These are phyloP conservation scores for Halictus quadricinctus DNA, from an alignment of 2,888 invertebrate species.

Conservation along the genomic window DNA sequence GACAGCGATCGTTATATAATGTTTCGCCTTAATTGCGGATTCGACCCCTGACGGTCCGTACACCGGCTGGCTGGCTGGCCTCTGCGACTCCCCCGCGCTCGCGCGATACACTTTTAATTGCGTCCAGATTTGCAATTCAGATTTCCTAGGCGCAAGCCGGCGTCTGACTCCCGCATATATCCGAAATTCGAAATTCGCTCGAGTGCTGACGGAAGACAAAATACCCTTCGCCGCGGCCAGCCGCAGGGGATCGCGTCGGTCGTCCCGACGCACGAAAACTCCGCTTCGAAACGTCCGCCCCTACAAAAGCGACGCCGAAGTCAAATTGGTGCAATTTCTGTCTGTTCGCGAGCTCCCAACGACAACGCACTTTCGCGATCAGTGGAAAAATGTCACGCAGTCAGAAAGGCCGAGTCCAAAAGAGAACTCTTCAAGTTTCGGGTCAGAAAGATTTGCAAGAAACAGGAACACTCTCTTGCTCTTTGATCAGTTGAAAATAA, in stretches of 20 bases:
- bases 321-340: conserved; percentile 13
- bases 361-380: background rate
- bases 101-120: conserved; percentile 77
- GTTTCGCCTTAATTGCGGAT: conserved; percentile 76
- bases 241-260: conserved; percentile 15
- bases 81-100: conserved; percentile 62
- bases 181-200: conserved; percentile 64
- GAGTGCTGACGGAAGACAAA: conserved; percentile 57
- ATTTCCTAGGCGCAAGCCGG: conserved; percentile 60
- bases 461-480: too few species aligned
- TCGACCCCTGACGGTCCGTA: conserved; percentile 62
- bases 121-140: conserved; percentile 76
- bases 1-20: conserved; percentile 72
- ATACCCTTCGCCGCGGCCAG: conserved; percentile 32
- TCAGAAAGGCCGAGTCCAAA: background rate
- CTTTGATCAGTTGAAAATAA: background rate
- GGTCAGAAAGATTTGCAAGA: background rate
- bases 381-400: background rate
- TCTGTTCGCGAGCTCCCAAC: background rate
- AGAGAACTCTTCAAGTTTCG: background rate
- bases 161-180: conserved; percentile 58
- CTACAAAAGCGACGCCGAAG: background rate
- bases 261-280: conserved; percentile 7
- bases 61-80: conserved; percentile 43
- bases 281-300: background rate